Evolutionary conservation across 2,888 invertebrate genomes (phyloP).

Genomic region (Carpatolechia fugitivella): DNA sequence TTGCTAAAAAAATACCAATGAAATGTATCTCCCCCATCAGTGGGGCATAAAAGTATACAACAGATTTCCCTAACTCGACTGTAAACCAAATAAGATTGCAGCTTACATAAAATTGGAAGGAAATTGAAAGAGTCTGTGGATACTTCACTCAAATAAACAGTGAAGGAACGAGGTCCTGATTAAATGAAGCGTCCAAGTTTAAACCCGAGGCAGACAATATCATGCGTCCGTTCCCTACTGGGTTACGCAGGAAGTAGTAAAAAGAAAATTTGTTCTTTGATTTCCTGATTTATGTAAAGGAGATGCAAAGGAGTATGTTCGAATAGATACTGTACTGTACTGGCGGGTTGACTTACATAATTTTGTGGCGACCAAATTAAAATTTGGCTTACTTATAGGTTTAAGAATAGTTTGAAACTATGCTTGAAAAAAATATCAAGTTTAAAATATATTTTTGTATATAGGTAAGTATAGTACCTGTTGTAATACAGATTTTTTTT

Average conservation of each 20-base stretch:
- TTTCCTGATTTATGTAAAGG: constrained; percentile 49
- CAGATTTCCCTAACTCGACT: constrained; percentile 13
- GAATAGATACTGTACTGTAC: not conserved
- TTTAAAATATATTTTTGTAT: too few relatives aligned
- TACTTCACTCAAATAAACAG: constrained; percentile 54
- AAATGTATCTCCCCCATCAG: not conserved
- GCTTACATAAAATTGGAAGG: constrained; percentile 26
- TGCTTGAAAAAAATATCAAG: too few relatives aligned
- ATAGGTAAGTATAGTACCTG: too few relatives aligned
- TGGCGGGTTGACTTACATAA: constrained; percentile 11
- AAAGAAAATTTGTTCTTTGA: constrained; percentile 42
- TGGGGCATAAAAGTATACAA: constrained; percentile 3
- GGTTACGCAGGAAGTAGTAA: constrained; percentile 41
- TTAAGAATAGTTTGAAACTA: too few relatives aligned
- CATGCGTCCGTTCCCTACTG: constrained; percentile 37
- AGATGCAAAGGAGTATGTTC: constrained; percentile 20
- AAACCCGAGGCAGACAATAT: constrained; percentile 47
- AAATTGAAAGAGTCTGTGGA: constrained; percentile 39
- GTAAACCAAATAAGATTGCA: constrained; percentile 18
- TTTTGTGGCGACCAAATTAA: constrained; percentile 3
- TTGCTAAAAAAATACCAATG: not conserved
- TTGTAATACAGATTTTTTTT: too few relatives aligned
- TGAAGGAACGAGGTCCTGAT: constrained; percentile 51
- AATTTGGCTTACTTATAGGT: too few relatives aligned
- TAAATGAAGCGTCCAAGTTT: constrained; percentile 56